Base-by-base conservation (phyloP, 2,797 vertebrate species). In the Melanotaenia nigrans region DNA sequence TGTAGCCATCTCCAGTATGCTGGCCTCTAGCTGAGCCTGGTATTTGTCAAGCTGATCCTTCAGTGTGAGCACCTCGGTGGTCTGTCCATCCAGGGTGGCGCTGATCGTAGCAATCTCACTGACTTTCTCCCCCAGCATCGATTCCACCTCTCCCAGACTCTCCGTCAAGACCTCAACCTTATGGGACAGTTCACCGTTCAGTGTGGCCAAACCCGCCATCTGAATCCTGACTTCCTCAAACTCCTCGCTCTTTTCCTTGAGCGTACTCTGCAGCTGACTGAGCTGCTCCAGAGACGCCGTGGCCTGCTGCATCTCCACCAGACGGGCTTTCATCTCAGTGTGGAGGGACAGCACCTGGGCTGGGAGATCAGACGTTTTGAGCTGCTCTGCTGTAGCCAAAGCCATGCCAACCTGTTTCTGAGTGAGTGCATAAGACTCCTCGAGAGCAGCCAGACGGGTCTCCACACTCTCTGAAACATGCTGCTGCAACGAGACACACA, bases 321-420 rank as follows among this genome's bases (percentile, higher is more conserved):
- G 83, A 4, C 87, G 88, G 3, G 66, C 25, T 51, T 89, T 89
- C 88, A 93, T 89, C 84, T 92, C 90, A 0, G 85, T 85, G 80
- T 92, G 87, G 28, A 93, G 88, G 0, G 83, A 88, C 11, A 91
- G 72, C 70, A 94, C 87, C 78, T 93, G 93, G 71, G 90, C 71
- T 0, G 89, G 82, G 40, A 93, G 82, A 80, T 92, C 87, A 0
- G 87, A 87, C 2, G 84, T 84, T 87, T 87, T 92, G 53, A 93
- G 84, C 71, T 91, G 87, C 65, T 92, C 90, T 0, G 89, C 83
- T 0, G 87, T 84, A 2, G 85, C 89, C 76, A 88, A 32, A 53
- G 90, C 90, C 80, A 92, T 71, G 51, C 78, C 82, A 62, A 93
- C 84, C 72, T 94, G 86, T 61, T 89, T 91, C 82, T 92, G 86